Conservation (phyloP, 2,888 invertebrate species). For the Pterobdella sp. region DNA sequence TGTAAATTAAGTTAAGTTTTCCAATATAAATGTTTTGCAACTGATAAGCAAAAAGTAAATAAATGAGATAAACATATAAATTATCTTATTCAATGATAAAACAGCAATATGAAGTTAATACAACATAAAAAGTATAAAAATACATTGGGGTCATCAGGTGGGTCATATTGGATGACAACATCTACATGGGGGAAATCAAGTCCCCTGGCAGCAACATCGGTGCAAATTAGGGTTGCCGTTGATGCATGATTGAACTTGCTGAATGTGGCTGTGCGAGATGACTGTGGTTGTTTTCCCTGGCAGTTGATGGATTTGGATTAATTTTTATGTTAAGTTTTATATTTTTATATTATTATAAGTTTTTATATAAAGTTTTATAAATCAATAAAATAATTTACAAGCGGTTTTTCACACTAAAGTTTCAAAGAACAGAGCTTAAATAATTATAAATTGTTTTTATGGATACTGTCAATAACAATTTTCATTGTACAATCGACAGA, state of each 20-base stretch:
- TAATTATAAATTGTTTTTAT: not conserved
- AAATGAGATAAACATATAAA: not conserved
- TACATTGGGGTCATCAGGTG: slow-evolving; percentile 95
- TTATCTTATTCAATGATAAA: not conserved
- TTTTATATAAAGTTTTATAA: too few relatives aligned
- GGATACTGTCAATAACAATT: not conserved
- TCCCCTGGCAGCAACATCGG: slow-evolving; percentile 82
- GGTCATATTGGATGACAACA: slow-evolving; percentile 98
- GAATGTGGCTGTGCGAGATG: slow-evolving; percentile 86
- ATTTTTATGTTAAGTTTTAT: too few relatives aligned
- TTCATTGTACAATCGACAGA: not conserved
- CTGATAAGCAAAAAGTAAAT: not conserved
- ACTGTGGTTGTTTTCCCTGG: slow-evolving; percentile 98
- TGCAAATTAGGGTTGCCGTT: slow-evolving; percentile 83
- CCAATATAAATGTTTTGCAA: too few relatives aligned
- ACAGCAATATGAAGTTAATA: not conserved
- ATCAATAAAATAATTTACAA: too few relatives aligned
- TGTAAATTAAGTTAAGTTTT: too few relatives aligned
- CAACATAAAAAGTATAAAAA: not conserved
- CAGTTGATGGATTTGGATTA: too few relatives aligned
- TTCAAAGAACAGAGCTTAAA: not conserved
- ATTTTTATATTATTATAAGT: too few relatives aligned
- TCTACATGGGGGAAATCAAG: slow-evolving; percentile 93
- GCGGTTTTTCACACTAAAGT: too few relatives aligned
- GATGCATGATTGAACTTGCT: slow-evolving; percentile 95